phyloP scores from a whole-genome alignment of 2,797 vertebrate genomes.

The Parotocinclus haroldoi region DNA sequence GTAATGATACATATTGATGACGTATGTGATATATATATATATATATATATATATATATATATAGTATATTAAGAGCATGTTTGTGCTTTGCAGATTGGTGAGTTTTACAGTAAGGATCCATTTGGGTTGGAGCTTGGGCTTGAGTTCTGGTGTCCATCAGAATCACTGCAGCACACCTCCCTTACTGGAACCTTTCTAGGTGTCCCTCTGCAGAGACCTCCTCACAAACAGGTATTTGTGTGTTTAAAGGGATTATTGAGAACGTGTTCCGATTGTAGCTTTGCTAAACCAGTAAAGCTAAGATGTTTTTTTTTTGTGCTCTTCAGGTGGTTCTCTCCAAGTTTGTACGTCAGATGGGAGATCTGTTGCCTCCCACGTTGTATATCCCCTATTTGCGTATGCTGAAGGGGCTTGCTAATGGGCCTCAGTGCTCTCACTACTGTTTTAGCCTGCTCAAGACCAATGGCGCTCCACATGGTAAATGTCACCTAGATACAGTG shows the following conservation, averaged over 20 bases:
- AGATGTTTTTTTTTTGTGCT: no score
- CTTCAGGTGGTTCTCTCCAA: slow-evolving; percentile 73
- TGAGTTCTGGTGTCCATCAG: slow-evolving; percentile 95
- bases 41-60: no score
- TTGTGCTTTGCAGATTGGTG: slow-evolving; percentile 72
- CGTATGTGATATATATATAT: no score
- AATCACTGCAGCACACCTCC: slow-evolving; percentile 89
- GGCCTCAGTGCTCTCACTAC: slow-evolving; percentile 94
- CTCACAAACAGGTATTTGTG: slow-evolving; percentile 87
- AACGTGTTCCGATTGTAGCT: background rate
- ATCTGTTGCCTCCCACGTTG: slow-evolving; percentile 90
- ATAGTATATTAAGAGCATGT: background rate
- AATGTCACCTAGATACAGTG: slow-evolving; percentile 46
- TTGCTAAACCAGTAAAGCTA: background rate
- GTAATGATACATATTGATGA: no score
- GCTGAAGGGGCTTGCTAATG: slow-evolving; percentile 89
- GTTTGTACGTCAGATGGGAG: slow-evolving; percentile 99
- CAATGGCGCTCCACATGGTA: slow-evolving; percentile 92
- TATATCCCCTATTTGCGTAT: slow-evolving; percentile 95
- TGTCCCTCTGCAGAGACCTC: slow-evolving; percentile 89
- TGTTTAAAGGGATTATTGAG: background rate
- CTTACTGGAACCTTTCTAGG: slow-evolving; percentile 91
- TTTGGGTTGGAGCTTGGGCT: slow-evolving; percentile 89
- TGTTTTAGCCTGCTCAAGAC: slow-evolving; percentile 95
- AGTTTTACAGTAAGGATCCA: slow-evolving; percentile 87